Evolutionary conservation across 2,888 invertebrate genomes (phyloP), one percentile per base, ranked within the genome.

Genomic region (Falcaria lacertinaria): DNA sequence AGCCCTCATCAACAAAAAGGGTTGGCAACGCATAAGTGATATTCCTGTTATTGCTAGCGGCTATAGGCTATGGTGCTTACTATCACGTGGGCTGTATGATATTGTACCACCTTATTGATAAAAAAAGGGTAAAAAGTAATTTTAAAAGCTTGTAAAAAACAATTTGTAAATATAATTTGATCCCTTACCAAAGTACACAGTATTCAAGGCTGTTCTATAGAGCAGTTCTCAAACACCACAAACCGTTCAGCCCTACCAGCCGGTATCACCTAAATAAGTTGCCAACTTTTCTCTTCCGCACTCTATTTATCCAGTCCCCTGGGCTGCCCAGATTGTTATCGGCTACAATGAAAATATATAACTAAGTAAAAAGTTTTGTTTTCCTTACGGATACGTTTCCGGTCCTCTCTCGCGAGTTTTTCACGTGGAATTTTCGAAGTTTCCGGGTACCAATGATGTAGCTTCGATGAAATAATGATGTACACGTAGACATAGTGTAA

Each of bases 291-390:
- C 32, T 33, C 33, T 6, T 15, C 15, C 37, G 41, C 47, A 63
- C 54, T 63, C 59, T 66, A 66, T 66, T 64, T 64, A 60, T 60
- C 62, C 52, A 50, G 51, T 50, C 58, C 54, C 52, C 38, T 47
- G 46, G 54, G 60, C 54, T 50, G 45, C 44, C 47, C 48, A 58
- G 57, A 54, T 63, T 59, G 58, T 61, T 62, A 56, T 58, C 54
- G 59, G 54, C 55, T 53, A 55, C 57, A 57, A 55, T 51, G 52
- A 53, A 56, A 58, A 64, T 52, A 60, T 28, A 28, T 52, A 52
- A 44, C 54, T 45, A 39, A 37, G 25, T 37, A 37, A 19, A 50
- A 55, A 57, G 46, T 59, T 60, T 53, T 54, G 56, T 55, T 55
- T 46, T 45, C 44, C 48, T 50, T 46, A 42, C 37, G 45, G 37